Percentiles rank a stretch among this genome's conserved stretches.
Conservation (phyloP, 2,888 invertebrate genomes). For the Cactoblastis cactorum region DNA sequence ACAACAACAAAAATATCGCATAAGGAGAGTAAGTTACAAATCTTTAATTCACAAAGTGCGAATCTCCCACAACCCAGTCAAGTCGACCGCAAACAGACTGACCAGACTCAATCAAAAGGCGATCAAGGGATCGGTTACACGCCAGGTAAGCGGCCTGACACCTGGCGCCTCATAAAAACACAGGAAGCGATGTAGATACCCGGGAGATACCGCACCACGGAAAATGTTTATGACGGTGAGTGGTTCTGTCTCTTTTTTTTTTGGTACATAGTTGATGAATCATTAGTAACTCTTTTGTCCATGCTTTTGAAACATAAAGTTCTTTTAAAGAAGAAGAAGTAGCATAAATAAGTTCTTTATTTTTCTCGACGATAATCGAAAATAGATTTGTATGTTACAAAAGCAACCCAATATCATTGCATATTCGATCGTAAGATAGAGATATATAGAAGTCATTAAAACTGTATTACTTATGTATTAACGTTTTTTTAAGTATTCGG, state of each 20-base stretch:
- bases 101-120: conserved; percentile 10
- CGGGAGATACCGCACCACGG: background rate
- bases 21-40: background rate
- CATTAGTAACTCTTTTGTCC: background rate
- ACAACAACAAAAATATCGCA: background rate
- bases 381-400: no score
- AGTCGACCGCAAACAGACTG: conserved; percentile 4
- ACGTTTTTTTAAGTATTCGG: no score
- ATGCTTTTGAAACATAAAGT: background rate
- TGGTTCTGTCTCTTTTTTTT: background rate
- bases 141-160: conserved; percentile 18
- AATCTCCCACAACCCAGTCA: background rate
- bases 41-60: conserved; percentile 2
- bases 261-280: background rate
- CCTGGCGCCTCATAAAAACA: conserved; percentile 31
- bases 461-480: no score
- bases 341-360: no score
- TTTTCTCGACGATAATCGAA: no score
- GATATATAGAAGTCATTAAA: no score
- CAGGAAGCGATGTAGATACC: conserved; percentile 23
- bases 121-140: conserved; percentile 18
- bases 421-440: no score
- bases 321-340: background rate
- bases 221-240: background rate
- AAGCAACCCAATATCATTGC: no score